Conservation (phyloP, 2,797 vertebrate species). For the Rhinophrynus dorsalis region DNA sequence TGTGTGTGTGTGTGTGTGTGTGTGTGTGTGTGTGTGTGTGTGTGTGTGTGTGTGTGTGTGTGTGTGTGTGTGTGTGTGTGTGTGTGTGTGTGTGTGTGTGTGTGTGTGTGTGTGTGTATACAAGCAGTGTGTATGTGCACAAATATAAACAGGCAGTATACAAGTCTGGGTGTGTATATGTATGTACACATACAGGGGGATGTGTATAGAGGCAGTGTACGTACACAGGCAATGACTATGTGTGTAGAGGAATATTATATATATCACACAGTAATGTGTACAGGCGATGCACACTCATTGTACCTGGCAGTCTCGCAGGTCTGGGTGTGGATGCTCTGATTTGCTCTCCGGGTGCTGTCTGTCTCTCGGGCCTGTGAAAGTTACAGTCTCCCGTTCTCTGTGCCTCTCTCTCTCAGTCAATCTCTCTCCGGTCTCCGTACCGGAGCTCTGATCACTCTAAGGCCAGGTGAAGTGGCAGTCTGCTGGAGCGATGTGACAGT, state of each 20-base stretch:
- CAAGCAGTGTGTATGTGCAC: too few species aligned
- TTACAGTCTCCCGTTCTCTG: constrained; percentile 7
- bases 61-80: too few species aligned
- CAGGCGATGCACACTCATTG: neutral
- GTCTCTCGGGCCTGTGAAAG: neutral
- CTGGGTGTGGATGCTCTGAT: constrained; percentile 20
- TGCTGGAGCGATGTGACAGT: neutral
- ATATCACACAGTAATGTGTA: neutral
- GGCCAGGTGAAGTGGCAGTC: neutral
- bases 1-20: too few species aligned
- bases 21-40: too few species aligned
- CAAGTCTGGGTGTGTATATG: too few species aligned
- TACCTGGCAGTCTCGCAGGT: constrained; percentile 11
- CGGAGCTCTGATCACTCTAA: neutral
- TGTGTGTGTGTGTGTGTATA: too few species aligned
- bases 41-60: too few species aligned
- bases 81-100: too few species aligned
- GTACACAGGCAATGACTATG: neutral
- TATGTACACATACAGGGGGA: too few species aligned
- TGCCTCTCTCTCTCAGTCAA: too few species aligned
- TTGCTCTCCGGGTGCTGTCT: neutral
- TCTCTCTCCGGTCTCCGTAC: neutral
- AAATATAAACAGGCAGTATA: too few species aligned
- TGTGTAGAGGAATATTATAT: neutral
- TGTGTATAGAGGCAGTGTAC: too few species aligned